Evolutionary conservation across 2,797 vertebrate species (phyloP), one percentile per base, ranked within the genome.

Genomic region (Calcarius lapponicus): DNA sequence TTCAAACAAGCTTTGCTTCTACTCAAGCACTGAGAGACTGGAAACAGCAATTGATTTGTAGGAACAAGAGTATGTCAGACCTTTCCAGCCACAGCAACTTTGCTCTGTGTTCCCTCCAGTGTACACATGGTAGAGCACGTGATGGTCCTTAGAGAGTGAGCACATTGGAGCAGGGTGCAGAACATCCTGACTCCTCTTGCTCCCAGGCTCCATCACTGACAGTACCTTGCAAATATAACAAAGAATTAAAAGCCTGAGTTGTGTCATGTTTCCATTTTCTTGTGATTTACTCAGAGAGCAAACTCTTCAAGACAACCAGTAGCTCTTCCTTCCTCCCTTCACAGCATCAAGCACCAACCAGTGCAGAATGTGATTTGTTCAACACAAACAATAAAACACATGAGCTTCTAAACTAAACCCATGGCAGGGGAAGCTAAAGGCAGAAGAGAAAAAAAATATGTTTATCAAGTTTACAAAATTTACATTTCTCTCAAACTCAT

Each of bases 111-210:
- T 60, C 28, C 43, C 2, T 20, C 67, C 36, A 0, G 22, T 3
- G 2, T 2, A 6, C 32, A 43, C 0, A 2, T 6, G 12, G 38
- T 2, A 47, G 43, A 80, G 31, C 17, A 2, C 1, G 0, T 4
- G 29, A 22, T 1, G 3, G 21, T 24, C 40, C 36, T 56, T 25
- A 34, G 4, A 31, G 51, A 64, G 19, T 0, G 21, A 93, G 32
- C 40, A 18, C 1, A 2, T 1, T 3, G 36, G 19, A 80, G 24
- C 20, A 75, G 25, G 9, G 31, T 29, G 32, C 24, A 70, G 42
- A 21, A 90, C 47, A 65, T 29, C 36, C 57, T 29, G 61, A 53
- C 3, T 73, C 32, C 56, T 65, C 62, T 38, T 34, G 34, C 24
- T 61, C 34, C n/a, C 60, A 40, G n/a, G 64, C 21, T 70, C 53